Base-by-base conservation (phyloP, 2,888 invertebrate genomes). In the Leptothorax acervorum region DNA sequence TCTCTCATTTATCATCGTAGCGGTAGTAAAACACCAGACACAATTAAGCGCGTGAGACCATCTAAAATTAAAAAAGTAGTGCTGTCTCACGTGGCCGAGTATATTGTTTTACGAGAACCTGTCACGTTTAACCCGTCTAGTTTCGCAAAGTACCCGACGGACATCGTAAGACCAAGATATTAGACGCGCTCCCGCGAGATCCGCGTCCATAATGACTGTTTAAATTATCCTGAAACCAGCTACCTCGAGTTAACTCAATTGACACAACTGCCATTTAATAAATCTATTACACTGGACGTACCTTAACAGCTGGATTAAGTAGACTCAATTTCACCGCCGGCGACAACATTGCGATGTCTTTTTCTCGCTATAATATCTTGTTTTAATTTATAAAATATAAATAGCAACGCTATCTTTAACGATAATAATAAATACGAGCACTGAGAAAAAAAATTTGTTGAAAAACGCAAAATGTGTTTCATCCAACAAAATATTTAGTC, bases 201-300 rank as follows among this genome's bases (percentile, higher is more conserved):
- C 82, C 85, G 68, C 73, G 42, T 57, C 66, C 73, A 82, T 87
- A 89, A 89, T 87, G 87, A 88, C 87, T 89, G 84, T 89, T 90
- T 90, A 90, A 91, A 90, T 91, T 91, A 92, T 90, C 88, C 87
- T 85, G 90, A 88, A 88, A 90, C 86, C 87, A 89, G 86, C 86
- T 84, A 87, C 78, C 83, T 84, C 87, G 87, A 87, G 87, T 89
- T 91, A 91, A 92, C 86, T 88, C 90, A 92, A 92, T 92, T 91
- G 90, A 88, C 90, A 83, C 88, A 91, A 92, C 87, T 89, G 86
- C 85, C 88, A 87, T 87, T 91, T 92, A 92, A 92, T 90, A 82
- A 88, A 89, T 90, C 91, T 90, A 89, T 92, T 90, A 91, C 89
- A 75, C 78, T 28, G 83, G 45, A 83, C 74, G 83, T 66, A 83